Evolutionary conservation across 2,888 invertebrate species (phyloP).

Genomic region (Neria commutata): DNA sequence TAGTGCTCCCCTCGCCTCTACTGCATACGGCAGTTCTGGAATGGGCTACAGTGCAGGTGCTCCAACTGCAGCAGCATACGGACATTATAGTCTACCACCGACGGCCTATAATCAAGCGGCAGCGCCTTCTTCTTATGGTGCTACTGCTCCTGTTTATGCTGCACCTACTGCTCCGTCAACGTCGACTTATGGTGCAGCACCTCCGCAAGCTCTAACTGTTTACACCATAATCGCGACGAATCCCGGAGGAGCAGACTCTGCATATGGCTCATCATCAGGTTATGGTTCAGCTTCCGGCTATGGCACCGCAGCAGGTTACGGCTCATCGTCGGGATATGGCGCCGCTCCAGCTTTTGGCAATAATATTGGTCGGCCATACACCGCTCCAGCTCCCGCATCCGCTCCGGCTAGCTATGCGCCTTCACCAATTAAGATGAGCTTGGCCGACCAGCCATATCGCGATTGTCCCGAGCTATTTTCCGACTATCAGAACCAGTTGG

Average conservation of each 20-base stretch:
- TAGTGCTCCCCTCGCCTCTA: background rate
- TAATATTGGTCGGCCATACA: background rate
- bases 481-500: slow-evolving; percentile 42
- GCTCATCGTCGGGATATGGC: slow-evolving; percentile 8
- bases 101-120: background rate
- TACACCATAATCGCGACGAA: slow-evolving; percentile 7
- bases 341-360: background rate
- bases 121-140: background rate
- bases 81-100: no score
- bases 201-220: background rate
- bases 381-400: background rate
- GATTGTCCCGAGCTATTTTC: slow-evolving; percentile 48
- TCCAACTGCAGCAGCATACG: background rate
- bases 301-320: background rate
- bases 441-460: slow-evolving; percentile 48
- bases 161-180: background rate
- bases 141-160: background rate
- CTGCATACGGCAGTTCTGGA: background rate
- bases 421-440: slow-evolving; percentile 36
- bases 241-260: background rate
- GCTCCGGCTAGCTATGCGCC: no score
- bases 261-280: slow-evolving; percentile 9
- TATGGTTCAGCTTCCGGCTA: slow-evolving; percentile 17
- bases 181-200: background rate
- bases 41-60: background rate